Evolutionary conservation across 2,797 vertebrate species (phyloP), one percentile per base, ranked within the genome.

Genomic region (Bradypodion ventrale): DNA sequence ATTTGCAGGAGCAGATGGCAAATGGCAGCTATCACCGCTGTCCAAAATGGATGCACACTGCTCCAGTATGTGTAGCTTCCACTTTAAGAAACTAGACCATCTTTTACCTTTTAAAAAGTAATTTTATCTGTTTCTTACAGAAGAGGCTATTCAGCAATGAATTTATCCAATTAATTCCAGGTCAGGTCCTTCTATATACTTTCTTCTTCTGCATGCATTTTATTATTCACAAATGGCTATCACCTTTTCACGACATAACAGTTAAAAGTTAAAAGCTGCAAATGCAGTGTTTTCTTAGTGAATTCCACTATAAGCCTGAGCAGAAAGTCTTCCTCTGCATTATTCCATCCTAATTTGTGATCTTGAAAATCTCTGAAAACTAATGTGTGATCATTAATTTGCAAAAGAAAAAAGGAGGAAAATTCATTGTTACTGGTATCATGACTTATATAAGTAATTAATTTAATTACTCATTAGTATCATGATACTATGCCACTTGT

Each of bases 1-100:
- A 37, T 63, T 13, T 29, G 59, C 6, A 56, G 90, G 78, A 83
- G 42, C 86, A 91, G 90, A 88, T 85, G 86, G 73, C 1, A 12
- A 85, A 77, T 79, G 87, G 75, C 0, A 46, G 0, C 0, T 56
- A 40, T 82, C 66, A 72, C 0, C 2, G 79, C 23, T 82, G 63
- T 75, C 46, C 37, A 0, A 59, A 1, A 7, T 2, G 3, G 52
- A 69, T 77, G 32, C 35, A 70, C 13, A 40, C 80, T 23, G 2
- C 82, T 72, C 65, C 23, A 21, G 1, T 75, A 69, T 72, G 60
- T 52, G 44, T 65, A 0, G 2, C 0, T 0, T 75, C 75, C 60
- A 82, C 68, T 0, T 0, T 78, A 6, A 65, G 23, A 74, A 77
- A 1, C 1, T 32, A 29, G n/a, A 40, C 29, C 27, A 52, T 29